Base-by-base conservation (phyloP, 1,140 invertebrate genomes). In the Cephus cinctus region DNA sequence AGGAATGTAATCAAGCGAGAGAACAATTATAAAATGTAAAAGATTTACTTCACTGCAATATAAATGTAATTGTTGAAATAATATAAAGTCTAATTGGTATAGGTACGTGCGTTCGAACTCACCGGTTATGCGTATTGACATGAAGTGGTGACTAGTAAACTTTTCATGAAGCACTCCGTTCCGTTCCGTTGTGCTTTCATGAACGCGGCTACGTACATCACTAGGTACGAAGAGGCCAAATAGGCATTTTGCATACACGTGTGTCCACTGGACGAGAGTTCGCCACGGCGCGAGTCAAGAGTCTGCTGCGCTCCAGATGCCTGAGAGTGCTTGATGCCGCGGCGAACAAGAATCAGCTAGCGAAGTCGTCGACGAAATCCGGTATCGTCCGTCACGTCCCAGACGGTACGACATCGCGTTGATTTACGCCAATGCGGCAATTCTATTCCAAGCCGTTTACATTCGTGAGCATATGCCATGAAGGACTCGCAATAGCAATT, bases 401-500 rank as follows among this genome's bases (percentile, higher is more conserved):
- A 71, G 27, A 64, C 51, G n/a, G 61, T 65, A 12, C 59, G 65
- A 56, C 86, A 89, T 52, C 77, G 81, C 23, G 83, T 84, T 15
- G 79, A 76, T 19, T 72, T 70, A 54, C 86, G 72, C 88, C 88
- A 86, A 57, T 86, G 75, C 1, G 73, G 65, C 32, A 89, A 69
- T 47, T 81, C 79, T 25, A 89, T 82, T 1, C 90, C 91, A 5
- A 89, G 67, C 4, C 90, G 78, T 34, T 83, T 78, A 69, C 94
- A 96, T 65, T 94, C 89, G 50, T 89, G 84, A 3, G 88, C 87
- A 68, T 96, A 96, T 0, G 93, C 92, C 43, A 86, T 85, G 52
- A 95, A 85, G 36, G 90, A 88, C 59, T 94, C 91, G 69, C 94
- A 96, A 66, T 93, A 90, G 64, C 93, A 96, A 46, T 83, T 78